These are phyloP conservation scores for Agriopis aurantiaria DNA, from an alignment of 2,888 invertebrate genomes.

Conservation along the genomic window DNA sequence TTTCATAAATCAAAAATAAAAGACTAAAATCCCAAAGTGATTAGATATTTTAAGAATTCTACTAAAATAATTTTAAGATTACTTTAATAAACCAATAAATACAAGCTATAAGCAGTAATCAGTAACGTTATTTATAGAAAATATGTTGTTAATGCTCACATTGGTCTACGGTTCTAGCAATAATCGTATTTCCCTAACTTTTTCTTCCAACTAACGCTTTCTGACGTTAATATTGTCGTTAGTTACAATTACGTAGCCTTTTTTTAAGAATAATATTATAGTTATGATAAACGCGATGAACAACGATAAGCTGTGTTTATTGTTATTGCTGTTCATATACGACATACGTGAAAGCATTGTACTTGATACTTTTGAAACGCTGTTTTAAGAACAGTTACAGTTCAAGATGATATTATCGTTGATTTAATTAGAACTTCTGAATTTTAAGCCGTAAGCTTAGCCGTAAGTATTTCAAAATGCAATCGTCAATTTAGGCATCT, in stretches of 20 bases:
- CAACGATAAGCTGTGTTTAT: conserved; percentile 34
- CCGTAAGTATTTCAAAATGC: no score
- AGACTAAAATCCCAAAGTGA: background rate
- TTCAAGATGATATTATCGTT: conserved; percentile 29
- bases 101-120: conserved; percentile 2
- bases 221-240: conserved; percentile 52
- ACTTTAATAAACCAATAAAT: conserved; percentile 2
- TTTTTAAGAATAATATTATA: conserved; percentile 24
- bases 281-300: conserved; percentile 27
- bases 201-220: conserved; percentile 17
- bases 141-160: conserved; percentile 18
- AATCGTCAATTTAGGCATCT: no score
- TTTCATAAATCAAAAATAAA: background rate
- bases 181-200: conserved; percentile 32
- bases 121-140: conserved; percentile 9
- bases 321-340: conserved; percentile 24
- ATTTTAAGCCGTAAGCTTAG: background rate
- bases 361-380: conserved; percentile 14
- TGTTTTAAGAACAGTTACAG: conserved; percentile 23
- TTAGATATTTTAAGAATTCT: background rate
- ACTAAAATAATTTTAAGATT: background rate
- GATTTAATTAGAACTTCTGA: conserved; percentile 16
- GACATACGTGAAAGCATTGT: conserved; percentile 16
- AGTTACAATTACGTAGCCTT: conserved; percentile 39
- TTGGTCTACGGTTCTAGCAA: conserved; percentile 15